These are phyloP conservation scores for Chiloscyllium plagiosum DNA, from an alignment of 2,113 vertebrate species.

Conservation along the genomic window DNA sequence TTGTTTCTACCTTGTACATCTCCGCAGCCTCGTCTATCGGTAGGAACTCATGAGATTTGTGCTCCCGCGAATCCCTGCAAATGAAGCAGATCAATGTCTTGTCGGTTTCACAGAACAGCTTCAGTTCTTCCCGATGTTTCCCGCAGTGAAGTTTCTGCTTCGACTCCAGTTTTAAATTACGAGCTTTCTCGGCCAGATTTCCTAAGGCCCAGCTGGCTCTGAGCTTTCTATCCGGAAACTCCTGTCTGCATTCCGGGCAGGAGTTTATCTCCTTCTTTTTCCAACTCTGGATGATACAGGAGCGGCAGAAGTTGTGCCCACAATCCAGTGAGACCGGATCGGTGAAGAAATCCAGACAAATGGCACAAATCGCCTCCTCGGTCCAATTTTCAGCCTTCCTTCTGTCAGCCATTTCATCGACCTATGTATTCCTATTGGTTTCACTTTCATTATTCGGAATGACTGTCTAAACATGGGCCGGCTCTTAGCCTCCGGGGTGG, in stretches of 20 bases:
- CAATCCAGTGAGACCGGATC: neutral
- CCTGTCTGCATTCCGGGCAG: neutral
- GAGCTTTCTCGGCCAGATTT: neutral
- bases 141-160: neutral
- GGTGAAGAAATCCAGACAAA: neutral
- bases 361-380: neutral
- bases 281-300: neutral
- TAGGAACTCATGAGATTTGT: slow-evolving; percentile 30
- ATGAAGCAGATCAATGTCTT: slow-evolving; percentile 38
- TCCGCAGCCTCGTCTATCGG: slow-evolving; percentile 39
- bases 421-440: neutral
- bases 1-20: neutral
- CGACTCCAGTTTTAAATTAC: neutral
- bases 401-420: neutral
- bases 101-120: slow-evolving; percentile 40
- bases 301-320: neutral
- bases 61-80: slow-evolving; percentile 37
- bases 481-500: neutral
- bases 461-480: too few relatives aligned
- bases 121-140: slow-evolving; percentile 38
- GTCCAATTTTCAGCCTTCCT: neutral
- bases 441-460: neutral
- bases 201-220: neutral
- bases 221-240: neutral
- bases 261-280: too few relatives aligned